These are phyloP conservation scores for Silurus meridionalis DNA, from an alignment of 2,113 vertebrate genomes.

Conservation along the genomic window DNA sequence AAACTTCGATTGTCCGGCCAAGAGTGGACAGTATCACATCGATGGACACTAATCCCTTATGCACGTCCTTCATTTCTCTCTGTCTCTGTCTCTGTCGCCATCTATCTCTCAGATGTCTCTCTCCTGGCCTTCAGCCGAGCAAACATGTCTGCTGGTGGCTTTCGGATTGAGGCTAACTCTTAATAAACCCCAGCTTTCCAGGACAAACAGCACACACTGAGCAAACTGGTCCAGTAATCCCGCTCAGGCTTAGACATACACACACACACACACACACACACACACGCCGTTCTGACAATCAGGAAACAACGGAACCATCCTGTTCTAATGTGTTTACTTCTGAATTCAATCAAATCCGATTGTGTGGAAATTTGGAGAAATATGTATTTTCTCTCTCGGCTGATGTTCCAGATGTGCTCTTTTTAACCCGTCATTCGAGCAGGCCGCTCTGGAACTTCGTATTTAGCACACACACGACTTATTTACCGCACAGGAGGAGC, in stretches of 20 bases:
- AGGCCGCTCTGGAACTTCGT: neutral
- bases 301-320: neutral
- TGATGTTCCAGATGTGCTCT: slow-evolving; percentile 22
- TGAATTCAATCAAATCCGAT: neutral
- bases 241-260: slow-evolving; percentile 10
- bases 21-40: neutral
- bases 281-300: neutral
- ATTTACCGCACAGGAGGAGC: slow-evolving; percentile 29
- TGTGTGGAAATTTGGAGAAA: neutral
- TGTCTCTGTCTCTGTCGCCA: slow-evolving; percentile 38
- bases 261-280: neutral
- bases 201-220: slow-evolving; percentile 45
- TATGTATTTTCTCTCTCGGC: neutral
- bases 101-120: slow-evolving; percentile 33
- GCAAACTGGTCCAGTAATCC: slow-evolving; percentile 41
- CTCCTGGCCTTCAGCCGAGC: slow-evolving; percentile 81
- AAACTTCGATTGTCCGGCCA: neutral
- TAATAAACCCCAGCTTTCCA: slow-evolving; percentile 72
- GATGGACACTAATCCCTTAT: neutral
- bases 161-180: slow-evolving; percentile 82
- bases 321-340: slow-evolving; percentile 11
- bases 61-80: neutral
- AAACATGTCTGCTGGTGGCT: slow-evolving; percentile 81
- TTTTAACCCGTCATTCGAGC: slow-evolving; percentile 15
- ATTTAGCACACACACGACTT: slow-evolving; percentile 9